Evolutionary conservation across 2,797 vertebrate species (phyloP), one percentile per base, ranked within the genome.

Genomic region (Intellagama lesueurii): DNA sequence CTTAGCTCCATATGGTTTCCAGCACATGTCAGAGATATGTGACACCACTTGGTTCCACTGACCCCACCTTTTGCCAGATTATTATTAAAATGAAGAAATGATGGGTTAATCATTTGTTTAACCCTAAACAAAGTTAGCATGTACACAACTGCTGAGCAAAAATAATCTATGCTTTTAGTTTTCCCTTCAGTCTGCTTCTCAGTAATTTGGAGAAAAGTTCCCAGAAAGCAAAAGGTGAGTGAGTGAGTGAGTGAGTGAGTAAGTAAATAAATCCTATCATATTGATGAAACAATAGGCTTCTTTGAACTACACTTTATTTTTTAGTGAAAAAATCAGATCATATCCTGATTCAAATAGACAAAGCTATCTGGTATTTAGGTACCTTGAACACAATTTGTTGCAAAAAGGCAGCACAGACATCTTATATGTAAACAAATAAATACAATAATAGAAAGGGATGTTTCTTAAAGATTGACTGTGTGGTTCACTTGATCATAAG

Each of bases 101-200:
- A 89, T 44, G 72, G 64, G 22, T 40, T 52, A 32, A n/a, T 89
- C 47, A 72, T 3, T 88, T 40, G 40, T 40, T 82, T 76, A 82
- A 44, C 40, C 16, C 24, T 76, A 44, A 64, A n/a, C 40, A 49
- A 47, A 32, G 40, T 82, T 82, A 64, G 70, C 28, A 66, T 66
- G 22, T 26, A 79, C 14, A 80, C 22, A 52, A 78, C 32, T 56
- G 40, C 60, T 75, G 30, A 14, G 44, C 35, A 83, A 89, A 28
- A 60, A 89, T 75, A 73, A 35, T 68, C 32, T 66, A 9, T 66
- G 7, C 19, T 44, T 60, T 30, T 85, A 22, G 35, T 77, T 88
- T 89, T 89, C 75, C 26, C 87, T 92, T 83, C 72, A 87, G 40
- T 73, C 49, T 85, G 11, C 35, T 91, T 84, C 17, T 26, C 1